Percentiles rank a stretch among this genome's conserved stretches.
These are phyloP conservation scores for Scaptomyza tumidula DNA, from an alignment of 2,888 invertebrate species.

Conservation along the genomic window DNA sequence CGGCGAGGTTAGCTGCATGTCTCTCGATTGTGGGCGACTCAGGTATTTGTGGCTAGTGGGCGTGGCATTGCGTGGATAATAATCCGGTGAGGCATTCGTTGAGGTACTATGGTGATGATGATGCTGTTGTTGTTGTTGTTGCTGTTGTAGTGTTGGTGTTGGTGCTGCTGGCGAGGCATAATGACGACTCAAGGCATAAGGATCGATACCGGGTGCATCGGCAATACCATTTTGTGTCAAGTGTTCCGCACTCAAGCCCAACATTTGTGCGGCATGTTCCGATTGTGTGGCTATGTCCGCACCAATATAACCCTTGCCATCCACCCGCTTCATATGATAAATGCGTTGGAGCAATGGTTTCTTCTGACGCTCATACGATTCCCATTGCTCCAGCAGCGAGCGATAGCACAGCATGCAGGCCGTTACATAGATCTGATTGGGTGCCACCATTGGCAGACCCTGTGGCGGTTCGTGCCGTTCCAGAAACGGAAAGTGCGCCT, in stretches of 20 bases:
- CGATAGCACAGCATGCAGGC: slow-evolving; percentile 95
- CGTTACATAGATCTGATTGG: slow-evolving; percentile 86
- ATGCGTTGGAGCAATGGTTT: slow-evolving; percentile 94
- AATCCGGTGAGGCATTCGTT: slow-evolving; percentile 81
- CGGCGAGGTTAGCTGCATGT: slow-evolving; percentile 75
- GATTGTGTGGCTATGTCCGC: slow-evolving; percentile 95
- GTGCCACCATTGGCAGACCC: slow-evolving; percentile 86
- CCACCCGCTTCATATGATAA: slow-evolving; percentile 96
- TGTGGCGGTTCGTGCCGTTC: slow-evolving; percentile 94
- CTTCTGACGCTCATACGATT: slow-evolving; percentile 93
- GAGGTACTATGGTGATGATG: slow-evolving; percentile 78
- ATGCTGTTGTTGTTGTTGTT: slow-evolving; percentile 55
- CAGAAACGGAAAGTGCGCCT: slow-evolving; percentile 96
- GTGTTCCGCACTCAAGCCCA: slow-evolving; percentile 89
- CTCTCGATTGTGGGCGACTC: slow-evolving; percentile 83
- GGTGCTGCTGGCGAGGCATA: slow-evolving; percentile 47
- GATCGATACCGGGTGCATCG: slow-evolving; percentile 53
- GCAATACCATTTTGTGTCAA: slow-evolving; percentile 73
- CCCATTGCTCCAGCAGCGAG: slow-evolving; percentile 95
- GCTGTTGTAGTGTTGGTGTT: slow-evolving; percentile 34
- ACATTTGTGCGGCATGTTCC: slow-evolving; percentile 95
- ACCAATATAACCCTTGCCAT: slow-evolving; percentile 95
- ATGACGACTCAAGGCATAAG: slow-evolving; percentile 68
- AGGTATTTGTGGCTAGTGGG: slow-evolving; percentile 77
- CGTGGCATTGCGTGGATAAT: slow-evolving; percentile 77